Conservation (phyloP, 2,113 vertebrate genomes). For the Oncorhynchus mykiss region DNA sequence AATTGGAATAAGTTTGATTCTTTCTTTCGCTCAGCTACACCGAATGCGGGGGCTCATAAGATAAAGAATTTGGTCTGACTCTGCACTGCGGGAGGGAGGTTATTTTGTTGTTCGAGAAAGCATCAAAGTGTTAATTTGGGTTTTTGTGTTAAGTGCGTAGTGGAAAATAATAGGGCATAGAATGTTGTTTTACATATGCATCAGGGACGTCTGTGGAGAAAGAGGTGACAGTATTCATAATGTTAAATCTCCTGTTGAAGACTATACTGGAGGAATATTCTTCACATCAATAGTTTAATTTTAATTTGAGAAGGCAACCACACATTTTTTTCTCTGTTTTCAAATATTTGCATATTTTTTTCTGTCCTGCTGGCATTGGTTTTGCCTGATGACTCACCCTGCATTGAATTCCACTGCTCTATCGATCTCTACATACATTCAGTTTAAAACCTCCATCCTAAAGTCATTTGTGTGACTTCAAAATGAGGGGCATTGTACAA, state of each 20-base stretch:
- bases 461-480: too few relatives aligned
- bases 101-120: neutral
- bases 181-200: neutral
- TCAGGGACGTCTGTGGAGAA: neutral
- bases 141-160: neutral
- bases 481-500: too few relatives aligned
- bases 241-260: neutral
- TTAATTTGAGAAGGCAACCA: neutral
- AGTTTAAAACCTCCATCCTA: too few relatives aligned
- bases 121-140: neutral
- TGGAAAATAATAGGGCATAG: neutral
- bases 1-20: neutral
- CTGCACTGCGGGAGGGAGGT: neutral
- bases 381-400: neutral
- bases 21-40: neutral
- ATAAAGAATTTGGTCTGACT: neutral
- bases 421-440: too few relatives aligned
- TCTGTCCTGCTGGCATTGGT: neutral
- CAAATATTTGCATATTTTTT: neutral
- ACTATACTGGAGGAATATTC: neutral
- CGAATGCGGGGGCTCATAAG: neutral
- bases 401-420: too few relatives aligned
- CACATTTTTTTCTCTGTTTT: neutral
- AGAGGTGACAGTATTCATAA: neutral
- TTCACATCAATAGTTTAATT: neutral